phyloP scores from a whole-genome alignment of 2,113 vertebrate species.

The Oncorhynchus masou region DNA sequence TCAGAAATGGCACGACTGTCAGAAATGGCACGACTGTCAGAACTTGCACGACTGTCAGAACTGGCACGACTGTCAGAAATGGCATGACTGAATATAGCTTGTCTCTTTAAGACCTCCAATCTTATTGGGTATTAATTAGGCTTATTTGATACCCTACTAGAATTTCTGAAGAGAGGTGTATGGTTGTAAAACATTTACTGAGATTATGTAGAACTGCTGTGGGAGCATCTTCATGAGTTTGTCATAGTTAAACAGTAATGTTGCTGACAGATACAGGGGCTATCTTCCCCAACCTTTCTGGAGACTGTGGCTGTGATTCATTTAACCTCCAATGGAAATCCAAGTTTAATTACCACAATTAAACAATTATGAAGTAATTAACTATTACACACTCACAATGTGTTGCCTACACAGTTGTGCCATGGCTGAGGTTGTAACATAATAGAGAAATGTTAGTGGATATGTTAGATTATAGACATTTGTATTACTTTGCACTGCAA shows the following conservation, averaged over 20 bases:
- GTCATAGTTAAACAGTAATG: background rate
- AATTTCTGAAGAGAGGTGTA: background rate
- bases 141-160: background rate
- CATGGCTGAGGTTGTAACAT: background rate
- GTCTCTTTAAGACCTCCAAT: no score
- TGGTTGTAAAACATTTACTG: background rate
- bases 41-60: background rate
- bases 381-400: no score
- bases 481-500: no score
- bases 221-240: no score
- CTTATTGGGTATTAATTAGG: no score
- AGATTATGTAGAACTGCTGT: background rate
- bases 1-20: no score
- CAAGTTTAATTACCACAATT: background rate
- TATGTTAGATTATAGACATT: background rate
- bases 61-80: no score
- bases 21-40: no score
- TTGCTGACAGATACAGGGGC: no score
- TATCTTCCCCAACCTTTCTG: background rate
- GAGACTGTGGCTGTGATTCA: background rate
- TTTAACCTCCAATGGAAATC: conserved; percentile 5
- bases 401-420: background rate
- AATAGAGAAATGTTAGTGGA: background rate
- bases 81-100: no score
- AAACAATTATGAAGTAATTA: background rate